phyloP scores from a whole-genome alignment of 2,797 vertebrate species.

The Graptemys geographica region DNA sequence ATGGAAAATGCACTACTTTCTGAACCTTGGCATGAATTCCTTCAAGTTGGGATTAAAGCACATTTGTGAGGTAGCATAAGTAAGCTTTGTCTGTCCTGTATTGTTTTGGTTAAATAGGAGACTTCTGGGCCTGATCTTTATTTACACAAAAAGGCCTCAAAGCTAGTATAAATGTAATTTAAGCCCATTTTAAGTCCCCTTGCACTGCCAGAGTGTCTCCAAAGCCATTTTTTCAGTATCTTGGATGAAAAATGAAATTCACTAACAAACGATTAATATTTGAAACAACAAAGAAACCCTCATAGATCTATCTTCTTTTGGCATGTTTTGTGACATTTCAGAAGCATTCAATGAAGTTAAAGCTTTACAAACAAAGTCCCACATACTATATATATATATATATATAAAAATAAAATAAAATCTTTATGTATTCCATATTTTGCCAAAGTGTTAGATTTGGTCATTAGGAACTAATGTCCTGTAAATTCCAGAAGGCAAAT shows the following conservation, averaged over 20 bases:
- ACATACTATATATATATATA: slow-evolving; percentile 24
- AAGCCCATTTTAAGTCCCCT: not conserved
- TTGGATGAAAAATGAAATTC: not conserved
- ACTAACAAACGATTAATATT: not conserved
- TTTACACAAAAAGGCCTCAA: not conserved
- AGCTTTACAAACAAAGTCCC: not conserved
- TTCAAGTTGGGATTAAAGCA: not conserved
- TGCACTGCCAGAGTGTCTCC: not conserved
- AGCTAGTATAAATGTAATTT: not conserved
- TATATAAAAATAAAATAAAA: too few relatives aligned
- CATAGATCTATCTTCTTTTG: not conserved
- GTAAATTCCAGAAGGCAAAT: slow-evolving; percentile 63
- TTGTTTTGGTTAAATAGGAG: not conserved
- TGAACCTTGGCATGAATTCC: not conserved
- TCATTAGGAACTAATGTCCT: slow-evolving; percentile 73
- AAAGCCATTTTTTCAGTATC: not conserved
- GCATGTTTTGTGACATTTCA: not conserved
- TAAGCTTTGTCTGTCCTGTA: not conserved
- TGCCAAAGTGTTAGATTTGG: slow-evolving; percentile 64
- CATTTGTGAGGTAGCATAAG: not conserved
- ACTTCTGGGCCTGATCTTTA: not conserved
- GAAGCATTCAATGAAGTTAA: slow-evolving; percentile 15
- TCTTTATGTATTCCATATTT: slow-evolving; percentile 52
- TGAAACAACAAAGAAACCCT: not conserved
- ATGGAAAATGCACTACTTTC: not conserved